phyloP scores from a whole-genome alignment of 1,140 invertebrate species.

The Lutraria rhynchaena region DNA sequence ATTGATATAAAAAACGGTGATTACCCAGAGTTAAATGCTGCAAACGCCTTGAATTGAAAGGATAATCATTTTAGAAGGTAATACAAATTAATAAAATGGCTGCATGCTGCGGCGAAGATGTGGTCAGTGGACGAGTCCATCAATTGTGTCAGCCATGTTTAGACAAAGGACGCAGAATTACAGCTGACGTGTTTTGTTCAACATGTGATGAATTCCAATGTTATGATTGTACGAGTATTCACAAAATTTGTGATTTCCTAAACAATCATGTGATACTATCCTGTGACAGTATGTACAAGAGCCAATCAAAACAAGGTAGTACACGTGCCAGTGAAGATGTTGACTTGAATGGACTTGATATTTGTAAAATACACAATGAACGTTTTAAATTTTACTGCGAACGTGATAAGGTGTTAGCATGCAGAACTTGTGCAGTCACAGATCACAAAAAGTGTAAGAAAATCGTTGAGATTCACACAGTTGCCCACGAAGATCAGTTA shows the following conservation, averaged over 20 bases:
- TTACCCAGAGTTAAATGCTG: too few relatives aligned
- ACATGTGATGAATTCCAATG: conserved; percentile 8
- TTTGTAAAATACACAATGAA: too few relatives aligned
- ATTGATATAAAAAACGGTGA: too few relatives aligned
- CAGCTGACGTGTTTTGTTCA: conserved; percentile 2
- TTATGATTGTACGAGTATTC: background rate
- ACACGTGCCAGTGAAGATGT: background rate
- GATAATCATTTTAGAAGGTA: too few relatives aligned
- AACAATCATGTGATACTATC: background rate
- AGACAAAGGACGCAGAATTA: background rate
- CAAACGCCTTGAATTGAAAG: too few relatives aligned
- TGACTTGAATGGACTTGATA: too few relatives aligned
- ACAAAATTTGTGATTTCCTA: background rate
- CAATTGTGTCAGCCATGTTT: conserved; percentile 13
- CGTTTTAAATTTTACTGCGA: too few relatives aligned
- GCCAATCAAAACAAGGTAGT: background rate
- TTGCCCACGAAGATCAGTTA: background rate
- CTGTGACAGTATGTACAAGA: background rate
- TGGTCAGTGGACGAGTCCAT: too few relatives aligned
- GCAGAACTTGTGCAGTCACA: conserved; percentile 9
- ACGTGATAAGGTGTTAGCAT: background rate
- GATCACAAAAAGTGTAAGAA: background rate
- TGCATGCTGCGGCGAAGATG: background rate
- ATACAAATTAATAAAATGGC: too few relatives aligned
- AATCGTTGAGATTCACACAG: background rate